These are phyloP conservation scores for Cyrtodaria siliqua DNA, from an alignment of 2,888 invertebrate species.

Conservation along the genomic window DNA sequence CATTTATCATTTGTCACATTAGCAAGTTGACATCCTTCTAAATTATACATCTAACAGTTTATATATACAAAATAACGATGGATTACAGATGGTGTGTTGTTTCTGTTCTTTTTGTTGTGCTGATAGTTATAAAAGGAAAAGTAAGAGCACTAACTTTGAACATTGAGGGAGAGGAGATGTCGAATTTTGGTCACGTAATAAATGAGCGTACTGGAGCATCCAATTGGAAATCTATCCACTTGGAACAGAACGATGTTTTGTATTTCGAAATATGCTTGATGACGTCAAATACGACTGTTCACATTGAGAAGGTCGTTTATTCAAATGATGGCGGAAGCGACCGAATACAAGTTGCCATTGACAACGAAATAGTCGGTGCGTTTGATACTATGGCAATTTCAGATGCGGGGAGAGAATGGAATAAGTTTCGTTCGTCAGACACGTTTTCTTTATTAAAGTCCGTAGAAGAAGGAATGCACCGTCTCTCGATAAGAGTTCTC, in stretches of 20 bases:
- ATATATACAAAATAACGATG: no score
- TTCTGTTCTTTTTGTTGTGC: no score
- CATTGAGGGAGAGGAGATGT: conserved; percentile 48
- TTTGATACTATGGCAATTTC: conserved; percentile 23
- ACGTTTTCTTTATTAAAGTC: neutral
- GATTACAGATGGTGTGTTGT: no score
- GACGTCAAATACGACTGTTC: conserved; percentile 34
- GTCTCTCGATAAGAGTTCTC: conserved; percentile 48
- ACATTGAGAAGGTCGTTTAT: conserved; percentile 47
- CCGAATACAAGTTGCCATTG: conserved; percentile 42
- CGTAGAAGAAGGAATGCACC: conserved; percentile 56
- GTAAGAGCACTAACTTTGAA: neutral
- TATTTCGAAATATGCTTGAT: conserved; percentile 62
- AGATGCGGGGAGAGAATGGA: conserved; percentile 58
- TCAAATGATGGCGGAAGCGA: conserved; percentile 69
- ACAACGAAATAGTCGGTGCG: conserved; percentile 41
- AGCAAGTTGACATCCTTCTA: no score
- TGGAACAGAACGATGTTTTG: conserved; percentile 42
- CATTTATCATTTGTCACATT: no score
- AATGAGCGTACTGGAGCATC: conserved; percentile 41
- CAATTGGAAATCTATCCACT: conserved; percentile 41
- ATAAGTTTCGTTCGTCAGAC: conserved; percentile 36
- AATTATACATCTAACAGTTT: no score
- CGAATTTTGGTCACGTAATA: conserved; percentile 7
- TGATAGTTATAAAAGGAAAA: no score